Percentiles rank a stretch among this genome's conserved stretches.
These are phyloP conservation scores for Eupeodes luniger DNA, from an alignment of 2,888 invertebrate genomes.

Conservation along the genomic window DNA sequence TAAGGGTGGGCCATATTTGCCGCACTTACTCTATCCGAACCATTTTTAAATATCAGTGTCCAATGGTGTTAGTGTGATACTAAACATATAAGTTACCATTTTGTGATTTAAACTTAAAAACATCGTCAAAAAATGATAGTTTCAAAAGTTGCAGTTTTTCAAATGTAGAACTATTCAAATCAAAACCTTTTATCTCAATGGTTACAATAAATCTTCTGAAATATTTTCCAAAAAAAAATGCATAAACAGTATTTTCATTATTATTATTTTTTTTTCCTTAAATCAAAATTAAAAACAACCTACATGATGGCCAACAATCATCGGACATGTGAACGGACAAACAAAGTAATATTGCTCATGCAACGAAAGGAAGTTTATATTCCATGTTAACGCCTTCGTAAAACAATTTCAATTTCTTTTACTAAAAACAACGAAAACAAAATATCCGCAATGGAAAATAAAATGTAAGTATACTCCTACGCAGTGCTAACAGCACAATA, in stretches of 20 bases:
- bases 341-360: background rate
- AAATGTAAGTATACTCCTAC: constrained; percentile 7
- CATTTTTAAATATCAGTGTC: too few relatives aligned
- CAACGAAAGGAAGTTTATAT: background rate
- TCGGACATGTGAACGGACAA: background rate
- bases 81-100: too few relatives aligned
- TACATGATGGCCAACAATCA: background rate
- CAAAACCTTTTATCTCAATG: too few relatives aligned
- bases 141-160: too few relatives aligned
- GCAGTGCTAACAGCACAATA: background rate
- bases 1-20: too few relatives aligned
- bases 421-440: background rate
- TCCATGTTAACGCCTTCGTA: constrained; percentile 4
- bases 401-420: constrained; percentile 5
- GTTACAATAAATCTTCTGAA: too few relatives aligned
- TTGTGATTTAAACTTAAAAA: too few relatives aligned
- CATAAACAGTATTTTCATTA: background rate
- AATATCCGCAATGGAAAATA: background rate
- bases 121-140: too few relatives aligned
- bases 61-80: too few relatives aligned
- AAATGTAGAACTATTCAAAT: too few relatives aligned
- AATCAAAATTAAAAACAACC: background rate
- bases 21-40: too few relatives aligned
- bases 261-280: background rate
- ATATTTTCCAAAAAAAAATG: constrained; percentile 1